Evolutionary conservation across 2,797 vertebrate genomes (phyloP), one percentile per base, ranked within the genome.

Genomic region (Austrolebias charrua): DNA sequence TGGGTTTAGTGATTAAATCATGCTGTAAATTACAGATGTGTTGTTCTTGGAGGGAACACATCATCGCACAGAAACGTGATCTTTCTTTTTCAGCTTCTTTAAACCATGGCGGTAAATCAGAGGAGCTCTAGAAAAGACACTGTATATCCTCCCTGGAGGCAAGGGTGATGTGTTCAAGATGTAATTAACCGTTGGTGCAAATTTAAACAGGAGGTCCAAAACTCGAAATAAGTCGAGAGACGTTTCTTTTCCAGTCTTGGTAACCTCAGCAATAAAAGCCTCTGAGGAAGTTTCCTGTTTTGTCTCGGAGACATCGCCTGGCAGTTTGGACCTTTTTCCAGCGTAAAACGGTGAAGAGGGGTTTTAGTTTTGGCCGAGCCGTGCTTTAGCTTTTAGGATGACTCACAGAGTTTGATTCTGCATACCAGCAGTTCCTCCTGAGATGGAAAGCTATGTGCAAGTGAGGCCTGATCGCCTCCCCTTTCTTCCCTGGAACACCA

Each of bases 371-470:
- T 53, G 16, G 42, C 33, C 62, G 55, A 55, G 33, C 13, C 33
- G 56, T 53, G 60, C 60, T 77, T 60, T 66, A 55, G 33, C 53
- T 73, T 58, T 53, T 35, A 69, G 54, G 62, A 66, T 75, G 69
- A 69, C 58, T 67, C 69, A 65, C 44, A 60, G 59, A 60, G 20
- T 63, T 55, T 61, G 40, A 69, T 67, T 59, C 60, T 80, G 76
- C 81, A 84, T 81, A 74, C 84, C 82, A 69, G 15, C 59, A 60
- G 63, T 65, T 83, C 71, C 76, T 75, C 71, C 60, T 71, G 60
- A 76, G 73, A 84, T 66, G 40, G 66, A 70, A 84, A 86, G 84
- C 43, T 76, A 81, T 76, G 81, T 64, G 60, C 53, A 73, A 45
- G 44, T 83, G 66, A 73, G 78, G 40, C 70, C 20, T 51, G 33